phyloP scores from a whole-genome alignment of 2,888 invertebrate species.

The Meliscaeva auricollis region DNA sequence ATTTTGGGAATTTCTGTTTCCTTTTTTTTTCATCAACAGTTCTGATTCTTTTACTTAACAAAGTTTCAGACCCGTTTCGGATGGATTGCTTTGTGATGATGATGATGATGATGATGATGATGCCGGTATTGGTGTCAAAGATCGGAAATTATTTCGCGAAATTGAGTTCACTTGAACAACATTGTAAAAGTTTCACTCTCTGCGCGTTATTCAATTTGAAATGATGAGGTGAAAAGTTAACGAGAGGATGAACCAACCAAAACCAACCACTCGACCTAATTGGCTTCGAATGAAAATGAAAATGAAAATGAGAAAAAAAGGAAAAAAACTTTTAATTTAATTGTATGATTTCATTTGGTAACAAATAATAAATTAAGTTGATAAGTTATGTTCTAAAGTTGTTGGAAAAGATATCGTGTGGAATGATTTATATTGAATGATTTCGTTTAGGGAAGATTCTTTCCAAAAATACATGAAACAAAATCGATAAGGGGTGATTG shows the following conservation, averaged over 20 bases:
- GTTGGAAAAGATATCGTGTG: background rate
- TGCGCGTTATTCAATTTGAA: slow-evolving; percentile 46
- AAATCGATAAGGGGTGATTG: no score
- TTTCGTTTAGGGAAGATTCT: background rate
- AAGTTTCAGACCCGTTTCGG: slow-evolving; percentile 46
- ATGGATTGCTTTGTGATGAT: slow-evolving; percentile 25
- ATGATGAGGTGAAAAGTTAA: slow-evolving; percentile 41
- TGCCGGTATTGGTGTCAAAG: slow-evolving; percentile 70
- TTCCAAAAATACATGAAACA: no score
- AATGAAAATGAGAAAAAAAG: no score
- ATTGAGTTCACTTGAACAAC: slow-evolving; percentile 62
- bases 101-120: slow-evolving; percentile 2
- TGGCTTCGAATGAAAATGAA: slow-evolving; percentile 40
- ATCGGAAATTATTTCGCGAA: slow-evolving; percentile 66
- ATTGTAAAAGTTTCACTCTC: slow-evolving; percentile 57
- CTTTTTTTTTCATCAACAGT: slow-evolving; percentile 16
- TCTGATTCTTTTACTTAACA: slow-evolving; percentile 8
- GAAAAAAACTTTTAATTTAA: slow-evolving; percentile 60
- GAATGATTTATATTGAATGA: slow-evolving; percentile 8
- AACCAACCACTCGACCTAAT: slow-evolving; percentile 57
- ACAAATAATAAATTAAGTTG: slow-evolving; percentile 44
- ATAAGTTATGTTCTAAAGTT: background rate
- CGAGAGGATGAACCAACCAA: slow-evolving; percentile 38
- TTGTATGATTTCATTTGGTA: slow-evolving; percentile 56
- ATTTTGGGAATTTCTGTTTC: slow-evolving; percentile 35